Evolutionary conservation across 2,888 invertebrate species (phyloP).

Genomic region (Margaritifera margaritifera): DNA sequence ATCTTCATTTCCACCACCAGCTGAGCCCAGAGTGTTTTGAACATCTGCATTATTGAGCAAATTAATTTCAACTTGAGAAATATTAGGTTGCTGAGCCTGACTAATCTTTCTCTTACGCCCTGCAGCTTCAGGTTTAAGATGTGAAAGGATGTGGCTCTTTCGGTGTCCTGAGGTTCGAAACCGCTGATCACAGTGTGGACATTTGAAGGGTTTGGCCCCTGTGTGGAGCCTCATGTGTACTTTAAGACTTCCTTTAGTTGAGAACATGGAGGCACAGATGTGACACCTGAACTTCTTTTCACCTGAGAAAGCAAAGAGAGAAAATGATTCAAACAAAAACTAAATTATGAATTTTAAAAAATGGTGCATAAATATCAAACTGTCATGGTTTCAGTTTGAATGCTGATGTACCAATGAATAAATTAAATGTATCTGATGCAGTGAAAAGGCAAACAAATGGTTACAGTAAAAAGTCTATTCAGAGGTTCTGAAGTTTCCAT

Average conservation of each 20-base stretch:
- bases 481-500: too few species aligned
- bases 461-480: too few species aligned
- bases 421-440: too few species aligned
- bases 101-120: conserved; percentile 27
- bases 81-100: conserved; percentile 13
- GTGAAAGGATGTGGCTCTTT: conserved; percentile 78
- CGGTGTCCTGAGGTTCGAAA: conserved; percentile 82
- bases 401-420: too few species aligned
- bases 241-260: conserved; percentile 73
- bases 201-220: conserved; percentile 86
- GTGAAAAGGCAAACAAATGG: too few species aligned
- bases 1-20: conserved; percentile 7
- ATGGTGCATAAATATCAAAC: too few species aligned
- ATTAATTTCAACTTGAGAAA: conserved; percentile 23
- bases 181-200: conserved; percentile 84
- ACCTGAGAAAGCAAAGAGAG: conserved; percentile 40
- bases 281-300: conserved; percentile 72
- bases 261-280: conserved; percentile 71
- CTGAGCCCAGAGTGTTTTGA: not conserved
- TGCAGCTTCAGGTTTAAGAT: conserved; percentile 70
- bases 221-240: conserved; percentile 74
- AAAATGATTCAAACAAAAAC: not conserved
- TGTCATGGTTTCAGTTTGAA: too few species aligned
- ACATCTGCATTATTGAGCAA: conserved; percentile 18
- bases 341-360: not conserved